Conservation (phyloP, 2,888 invertebrate species). For the Ceratothoa steindachneri region DNA sequence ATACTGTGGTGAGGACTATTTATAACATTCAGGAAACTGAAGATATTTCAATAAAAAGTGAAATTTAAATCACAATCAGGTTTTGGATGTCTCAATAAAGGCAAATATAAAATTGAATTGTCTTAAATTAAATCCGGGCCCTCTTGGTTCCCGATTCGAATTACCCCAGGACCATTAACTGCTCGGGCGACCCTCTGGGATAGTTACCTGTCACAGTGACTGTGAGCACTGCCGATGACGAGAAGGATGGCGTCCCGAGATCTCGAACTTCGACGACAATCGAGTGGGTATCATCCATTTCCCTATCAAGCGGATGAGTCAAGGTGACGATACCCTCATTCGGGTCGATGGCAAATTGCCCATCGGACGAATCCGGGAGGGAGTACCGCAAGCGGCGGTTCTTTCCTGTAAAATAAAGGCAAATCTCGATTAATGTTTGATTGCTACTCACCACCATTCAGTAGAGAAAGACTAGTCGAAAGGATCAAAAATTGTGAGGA, state of each 20-base stretch:
- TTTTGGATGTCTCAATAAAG: no score
- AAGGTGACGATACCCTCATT: conserved; percentile 82
- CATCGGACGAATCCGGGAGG: conserved; percentile 60
- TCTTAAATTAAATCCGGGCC: no score
- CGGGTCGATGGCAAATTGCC: conserved; percentile 72
- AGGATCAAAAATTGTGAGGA: neutral
- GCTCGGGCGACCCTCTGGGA: no score
- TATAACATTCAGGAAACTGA: no score
- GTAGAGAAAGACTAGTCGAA: neutral
- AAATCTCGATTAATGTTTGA: neutral
- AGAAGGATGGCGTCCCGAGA: conserved; percentile 74
- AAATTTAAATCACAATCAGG: no score
- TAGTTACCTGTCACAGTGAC: conserved; percentile 54
- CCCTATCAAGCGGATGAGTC: conserved; percentile 71
- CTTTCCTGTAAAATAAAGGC: conserved; percentile 57
- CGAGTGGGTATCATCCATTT: conserved; percentile 67
- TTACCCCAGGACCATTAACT: no score
- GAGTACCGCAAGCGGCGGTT: conserved; percentile 80
- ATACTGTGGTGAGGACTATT: no score
- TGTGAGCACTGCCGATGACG: conserved; percentile 77
- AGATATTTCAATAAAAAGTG: no score
- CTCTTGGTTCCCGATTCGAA: no score
- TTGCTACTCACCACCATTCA: neutral
- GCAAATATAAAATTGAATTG: no score
- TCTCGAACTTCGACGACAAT: conserved; percentile 77